Conservation (phyloP, 2,113 vertebrate species). For the Ailuropoda melanoleuca region DNA sequence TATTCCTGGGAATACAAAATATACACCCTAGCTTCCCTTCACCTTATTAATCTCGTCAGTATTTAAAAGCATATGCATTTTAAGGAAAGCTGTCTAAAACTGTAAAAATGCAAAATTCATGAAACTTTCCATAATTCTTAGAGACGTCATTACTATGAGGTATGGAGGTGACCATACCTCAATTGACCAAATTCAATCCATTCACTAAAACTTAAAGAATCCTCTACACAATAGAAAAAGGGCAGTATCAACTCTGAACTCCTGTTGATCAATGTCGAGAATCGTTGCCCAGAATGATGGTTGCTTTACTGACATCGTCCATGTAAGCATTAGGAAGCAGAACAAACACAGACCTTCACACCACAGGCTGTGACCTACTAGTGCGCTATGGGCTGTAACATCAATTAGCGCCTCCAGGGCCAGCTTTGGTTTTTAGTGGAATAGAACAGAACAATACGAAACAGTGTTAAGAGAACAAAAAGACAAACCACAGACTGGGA, state of each 20-base stretch:
- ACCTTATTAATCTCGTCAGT: background rate
- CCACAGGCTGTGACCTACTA: background rate
- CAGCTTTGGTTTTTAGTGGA: background rate
- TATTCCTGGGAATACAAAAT: background rate
- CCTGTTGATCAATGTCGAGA: background rate
- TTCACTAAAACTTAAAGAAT: background rate
- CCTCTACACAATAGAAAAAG: background rate
- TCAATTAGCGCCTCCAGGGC: background rate
- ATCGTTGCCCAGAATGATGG: background rate
- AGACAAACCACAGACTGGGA: background rate
- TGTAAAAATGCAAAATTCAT: background rate
- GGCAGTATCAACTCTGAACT: background rate
- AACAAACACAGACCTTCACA: background rate
- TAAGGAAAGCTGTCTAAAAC: background rate
- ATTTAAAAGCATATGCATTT: background rate
- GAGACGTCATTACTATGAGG: background rate
- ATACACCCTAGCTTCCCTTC: background rate
- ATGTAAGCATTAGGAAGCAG: background rate
- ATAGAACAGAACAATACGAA: background rate
- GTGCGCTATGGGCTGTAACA: background rate
- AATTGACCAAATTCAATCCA: background rate
- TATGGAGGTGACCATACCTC: background rate
- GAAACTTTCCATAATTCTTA: background rate
- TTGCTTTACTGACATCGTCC: background rate
- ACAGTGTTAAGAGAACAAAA: background rate